Base-by-base conservation (phyloP, 1,140 invertebrate species). In the Plutomurus gul region DNA sequence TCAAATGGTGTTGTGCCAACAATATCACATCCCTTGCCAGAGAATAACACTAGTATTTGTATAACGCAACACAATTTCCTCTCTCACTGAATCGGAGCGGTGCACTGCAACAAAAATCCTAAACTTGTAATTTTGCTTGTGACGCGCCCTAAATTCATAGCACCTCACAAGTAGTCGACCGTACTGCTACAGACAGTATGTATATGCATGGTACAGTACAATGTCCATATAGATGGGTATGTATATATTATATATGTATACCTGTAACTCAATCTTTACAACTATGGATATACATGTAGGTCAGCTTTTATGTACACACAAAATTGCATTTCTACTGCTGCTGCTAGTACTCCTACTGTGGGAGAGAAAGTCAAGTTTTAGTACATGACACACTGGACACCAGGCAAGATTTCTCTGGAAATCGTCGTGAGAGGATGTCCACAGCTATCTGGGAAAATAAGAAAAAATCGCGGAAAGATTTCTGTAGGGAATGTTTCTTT, bases 61-160 rank as follows among this genome's bases (percentile, higher is more conserved):
- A 56, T 22, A 56, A 56, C 22, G 22, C 16, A 30, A 27, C 22
- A 56, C 3, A 65, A 16, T n/a, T n/a, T n/a, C n/a, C n/a, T n/a
- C n/a, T n/a, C n/a, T n/a, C n/a, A n/a, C 25, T 33, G 4, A 65
- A 33, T 65, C 11, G 10, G 27, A 65, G 30, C 30, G 16, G 27
- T 65, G 56, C 5, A 56, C 39, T 43, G 36, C 56, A 65, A 65
- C 56, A 65, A 65, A 33, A 27, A 30, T 65, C 30, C 16, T n/a
- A 65, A 25, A 36, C 56, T 65, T 36, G 56, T 36, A 65, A 65
- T 65, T 65, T n/a, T 65, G 36, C 56, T 30, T 33, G 56, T 65
- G 56, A 33, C 56, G 56, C 56, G 27, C 36, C 56, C 56, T 7
- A 65, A 33, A 65, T 65, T 65, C 56, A 65, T 36, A 65, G 56